These are phyloP conservation scores for Catharus minimus DNA, from an alignment of 2,113 vertebrate genomes.

Conservation along the genomic window DNA sequence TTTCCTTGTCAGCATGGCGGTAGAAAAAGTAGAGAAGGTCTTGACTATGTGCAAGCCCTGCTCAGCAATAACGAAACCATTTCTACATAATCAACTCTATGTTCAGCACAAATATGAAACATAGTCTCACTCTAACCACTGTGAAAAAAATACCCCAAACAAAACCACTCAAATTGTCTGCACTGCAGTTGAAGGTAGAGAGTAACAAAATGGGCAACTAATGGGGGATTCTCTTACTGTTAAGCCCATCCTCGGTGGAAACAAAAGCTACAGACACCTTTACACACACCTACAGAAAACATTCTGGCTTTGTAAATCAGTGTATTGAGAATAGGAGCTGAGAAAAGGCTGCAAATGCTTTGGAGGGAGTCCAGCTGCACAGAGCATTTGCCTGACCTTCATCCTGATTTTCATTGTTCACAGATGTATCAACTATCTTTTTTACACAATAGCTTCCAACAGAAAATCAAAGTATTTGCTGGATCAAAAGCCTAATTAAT, in stretches of 20 bases:
- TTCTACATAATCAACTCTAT: neutral
- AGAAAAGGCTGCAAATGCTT: neutral
- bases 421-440: neutral
- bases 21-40: neutral
- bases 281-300: neutral
- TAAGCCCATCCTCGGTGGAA: neutral
- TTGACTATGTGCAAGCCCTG: neutral
- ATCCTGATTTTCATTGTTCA: neutral
- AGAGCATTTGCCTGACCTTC: neutral
- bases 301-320: neutral
- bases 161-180: neutral
- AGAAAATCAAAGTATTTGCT: neutral
- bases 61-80: neutral
- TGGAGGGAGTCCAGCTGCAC: neutral
- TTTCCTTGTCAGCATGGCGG: no score
- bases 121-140: neutral
- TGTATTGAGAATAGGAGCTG: neutral
- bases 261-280: neutral
- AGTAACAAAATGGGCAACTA: neutral
- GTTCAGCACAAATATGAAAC: neutral
- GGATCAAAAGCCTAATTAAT: neutral
- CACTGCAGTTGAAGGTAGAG: neutral
- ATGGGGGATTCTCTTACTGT: neutral
- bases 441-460: neutral
- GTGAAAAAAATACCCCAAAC: neutral